Conservation (phyloP, 2,797 vertebrate species). For the Huso huso region DNA sequence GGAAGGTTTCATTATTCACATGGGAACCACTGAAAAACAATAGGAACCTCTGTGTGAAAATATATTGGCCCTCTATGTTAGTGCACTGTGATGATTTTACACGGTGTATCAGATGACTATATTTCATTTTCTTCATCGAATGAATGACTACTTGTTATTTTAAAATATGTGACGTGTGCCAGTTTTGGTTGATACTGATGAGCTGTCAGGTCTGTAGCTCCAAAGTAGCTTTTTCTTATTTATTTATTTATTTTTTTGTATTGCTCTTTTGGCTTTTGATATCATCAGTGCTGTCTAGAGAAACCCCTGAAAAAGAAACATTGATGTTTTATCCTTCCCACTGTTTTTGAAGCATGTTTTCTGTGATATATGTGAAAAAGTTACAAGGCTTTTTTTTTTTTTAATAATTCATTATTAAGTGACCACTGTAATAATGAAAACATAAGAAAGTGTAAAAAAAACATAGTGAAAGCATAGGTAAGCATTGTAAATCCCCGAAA, state of each 20-base stretch:
- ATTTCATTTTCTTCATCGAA: not conserved
- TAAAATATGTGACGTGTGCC: not conserved
- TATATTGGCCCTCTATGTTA: not conserved
- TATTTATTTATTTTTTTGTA: too few relatives aligned
- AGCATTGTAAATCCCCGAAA: too few relatives aligned
- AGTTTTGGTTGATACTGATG: not conserved
- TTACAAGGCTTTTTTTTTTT: not conserved
- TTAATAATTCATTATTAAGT: not conserved
- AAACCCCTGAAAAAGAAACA: not conserved
- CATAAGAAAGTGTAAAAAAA: too few relatives aligned
- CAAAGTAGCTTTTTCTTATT: not conserved
- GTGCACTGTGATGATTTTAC: not conserved
- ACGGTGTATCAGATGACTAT: not conserved
- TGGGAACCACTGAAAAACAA: constrained; percentile 62
- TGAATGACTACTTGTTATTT: constrained; percentile 4
- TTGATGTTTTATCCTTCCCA: not conserved
- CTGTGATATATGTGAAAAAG: not conserved
- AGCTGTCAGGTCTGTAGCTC: not conserved
- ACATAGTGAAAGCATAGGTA: too few relatives aligned
- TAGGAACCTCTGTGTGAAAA: constrained; percentile 26
- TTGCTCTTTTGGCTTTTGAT: not conserved
- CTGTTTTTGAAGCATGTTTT: not conserved
- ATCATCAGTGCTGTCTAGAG: not conserved
- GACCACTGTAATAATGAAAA: not conserved
- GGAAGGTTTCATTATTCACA: constrained; percentile 75